phyloP scores from a whole-genome alignment of 1,140 invertebrate genomes.

The Aphaenogaster floridana region DNA sequence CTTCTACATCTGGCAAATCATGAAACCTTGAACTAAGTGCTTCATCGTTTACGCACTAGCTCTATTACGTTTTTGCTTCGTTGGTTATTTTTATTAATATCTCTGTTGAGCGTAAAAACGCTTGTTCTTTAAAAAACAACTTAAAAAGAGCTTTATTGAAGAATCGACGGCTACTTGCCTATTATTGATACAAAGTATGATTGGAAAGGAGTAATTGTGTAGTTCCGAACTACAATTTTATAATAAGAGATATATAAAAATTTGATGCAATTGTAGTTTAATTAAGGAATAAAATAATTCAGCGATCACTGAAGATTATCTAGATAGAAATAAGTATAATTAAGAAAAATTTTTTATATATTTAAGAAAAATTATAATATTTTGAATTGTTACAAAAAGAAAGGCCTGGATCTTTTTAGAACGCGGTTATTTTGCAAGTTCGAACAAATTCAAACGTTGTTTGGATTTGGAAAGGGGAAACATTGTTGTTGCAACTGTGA shows the following conservation, averaged over 20 bases:
- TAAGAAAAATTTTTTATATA: too few species aligned
- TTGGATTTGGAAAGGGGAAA: background rate
- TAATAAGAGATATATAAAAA: background rate
- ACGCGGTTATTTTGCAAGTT: constrained; percentile 68
- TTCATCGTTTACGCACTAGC: too few species aligned
- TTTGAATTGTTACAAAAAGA: constrained; percentile 47
- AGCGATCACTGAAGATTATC: constrained; percentile 7
- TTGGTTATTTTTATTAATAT: background rate
- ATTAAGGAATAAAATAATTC: background rate
- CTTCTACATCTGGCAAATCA: too few species aligned
- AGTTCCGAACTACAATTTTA: background rate
- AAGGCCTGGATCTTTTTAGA: constrained; percentile 64
- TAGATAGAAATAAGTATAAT: too few species aligned
- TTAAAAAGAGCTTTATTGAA: constrained; percentile 11
- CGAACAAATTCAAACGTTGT: constrained; percentile 46
- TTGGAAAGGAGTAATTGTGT: constrained; percentile 5
- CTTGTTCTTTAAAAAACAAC: background rate
- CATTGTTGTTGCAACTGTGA: background rate
- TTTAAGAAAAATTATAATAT: constrained; percentile 12
- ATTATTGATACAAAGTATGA: background rate
- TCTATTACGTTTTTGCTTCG: too few species aligned
- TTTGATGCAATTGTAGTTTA: constrained; percentile 14
- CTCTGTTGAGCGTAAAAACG: background rate
- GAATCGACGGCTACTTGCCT: constrained; percentile 10
- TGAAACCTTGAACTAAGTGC: too few species aligned